Conservation (phyloP, 2,888 invertebrate species). For the Sericinus montela region DNA sequence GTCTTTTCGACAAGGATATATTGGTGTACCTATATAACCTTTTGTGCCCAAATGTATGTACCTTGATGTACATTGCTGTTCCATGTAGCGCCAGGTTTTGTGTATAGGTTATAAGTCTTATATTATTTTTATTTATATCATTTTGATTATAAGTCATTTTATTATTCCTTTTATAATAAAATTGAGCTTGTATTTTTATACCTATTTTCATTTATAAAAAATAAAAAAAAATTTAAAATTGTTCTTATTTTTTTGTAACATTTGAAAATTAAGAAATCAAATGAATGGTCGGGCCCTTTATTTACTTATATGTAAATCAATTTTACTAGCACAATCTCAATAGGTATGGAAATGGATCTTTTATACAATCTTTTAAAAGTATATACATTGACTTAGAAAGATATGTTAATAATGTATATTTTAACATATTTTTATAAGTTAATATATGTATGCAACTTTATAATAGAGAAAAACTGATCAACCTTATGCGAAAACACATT, state of each 20-base stretch:
- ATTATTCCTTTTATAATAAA: conserved; percentile 60
- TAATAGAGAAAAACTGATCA: no score
- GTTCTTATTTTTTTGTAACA: neutral
- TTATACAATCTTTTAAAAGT: no score
- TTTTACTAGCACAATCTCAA: no score
- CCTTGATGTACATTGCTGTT: conserved; percentile 39
- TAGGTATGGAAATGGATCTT: no score
- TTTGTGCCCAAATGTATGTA: conserved; percentile 29
- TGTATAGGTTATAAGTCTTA: conserved; percentile 58
- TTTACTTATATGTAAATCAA: no score
- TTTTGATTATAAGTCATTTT: conserved; percentile 53
- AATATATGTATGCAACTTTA: no score
- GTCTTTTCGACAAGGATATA: conserved; percentile 24
- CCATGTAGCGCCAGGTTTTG: conserved; percentile 64
- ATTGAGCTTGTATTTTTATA: conserved; percentile 33
- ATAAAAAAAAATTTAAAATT: conserved; percentile 3
- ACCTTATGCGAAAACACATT: no score
- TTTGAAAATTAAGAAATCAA: no score
- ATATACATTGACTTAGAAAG: no score
- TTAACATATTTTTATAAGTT: no score
- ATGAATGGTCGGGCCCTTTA: no score
- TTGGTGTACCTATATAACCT: conserved; percentile 21
- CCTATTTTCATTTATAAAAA: conserved; percentile 21
- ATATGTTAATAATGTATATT: no score
- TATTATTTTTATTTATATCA: conserved; percentile 62